Evolutionary conservation across 1,140 invertebrate genomes (phyloP), one percentile per base, ranked within the genome.

Genomic region (Ylistrum balloti): DNA sequence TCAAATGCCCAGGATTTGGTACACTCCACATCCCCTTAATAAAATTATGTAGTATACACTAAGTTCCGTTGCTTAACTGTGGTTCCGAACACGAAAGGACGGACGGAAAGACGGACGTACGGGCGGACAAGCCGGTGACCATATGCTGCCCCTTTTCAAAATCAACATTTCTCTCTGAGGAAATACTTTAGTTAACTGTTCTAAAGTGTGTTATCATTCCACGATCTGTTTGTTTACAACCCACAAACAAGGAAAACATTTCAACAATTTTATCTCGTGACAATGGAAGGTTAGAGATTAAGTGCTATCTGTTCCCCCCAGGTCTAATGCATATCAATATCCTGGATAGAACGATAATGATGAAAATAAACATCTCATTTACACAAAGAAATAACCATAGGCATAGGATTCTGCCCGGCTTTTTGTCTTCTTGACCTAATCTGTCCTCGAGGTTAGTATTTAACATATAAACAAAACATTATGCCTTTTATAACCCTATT

Each of bases 361-460:
- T n/a, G n/a, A 74, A 28, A n/a, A 74, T 74, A 74, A 74, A 74
- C 9, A 74, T 74, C 22, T 74, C 56, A 74, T 74, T 74, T 74
- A n/a, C 56, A 74, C 28, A 3, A 28, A 17, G 56, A 74, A 74
- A 11, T 28, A 5, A 74, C 56, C 56, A 28, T 74, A 9, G 56
- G 56, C 56, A 74, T 3, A 28, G 9, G 56, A 74, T 74, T 5
- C 0, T 3, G 56, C 28, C n/a, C 5, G n/a, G 0, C n/a, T 74
- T n/a, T 3, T 74, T 22, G 56, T 28, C 3, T 74, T 74, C 5
- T 28, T 9, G 56, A 28, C 56, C 56, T 9, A n/a, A 74, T 74
- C 10, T n/a, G 22, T 9, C 56, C 56, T 74, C n/a, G 9, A 9
- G 56, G 56, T 74, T 74, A 74, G 7, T 28, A 28, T 17, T 74